These are phyloP conservation scores for Vultur gryphus DNA, from an alignment of 2,797 vertebrate species.

Conservation along the genomic window DNA sequence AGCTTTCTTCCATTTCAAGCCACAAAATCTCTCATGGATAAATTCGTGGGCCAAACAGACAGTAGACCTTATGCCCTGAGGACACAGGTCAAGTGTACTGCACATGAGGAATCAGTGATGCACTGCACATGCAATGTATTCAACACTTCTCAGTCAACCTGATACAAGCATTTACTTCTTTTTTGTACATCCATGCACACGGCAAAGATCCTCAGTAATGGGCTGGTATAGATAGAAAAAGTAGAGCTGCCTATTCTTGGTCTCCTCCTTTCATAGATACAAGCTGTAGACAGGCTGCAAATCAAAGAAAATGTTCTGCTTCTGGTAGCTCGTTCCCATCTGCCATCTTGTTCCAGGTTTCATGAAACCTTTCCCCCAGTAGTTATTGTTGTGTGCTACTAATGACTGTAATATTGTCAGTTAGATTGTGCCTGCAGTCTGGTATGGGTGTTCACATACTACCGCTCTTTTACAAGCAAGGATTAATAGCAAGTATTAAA, in stretches of 20 bases:
- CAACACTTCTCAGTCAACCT: neutral
- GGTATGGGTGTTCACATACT: neutral
- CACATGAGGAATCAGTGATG: neutral
- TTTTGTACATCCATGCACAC: neutral
- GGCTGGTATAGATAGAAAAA: neutral
- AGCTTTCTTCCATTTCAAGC: neutral
- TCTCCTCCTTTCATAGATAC: neutral
- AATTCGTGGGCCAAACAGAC: neutral
- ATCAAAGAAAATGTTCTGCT: neutral
- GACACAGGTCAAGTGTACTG: neutral
- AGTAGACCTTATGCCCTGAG: neutral
- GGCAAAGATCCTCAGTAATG: neutral
- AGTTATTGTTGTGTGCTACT: neutral
- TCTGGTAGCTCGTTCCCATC: neutral
- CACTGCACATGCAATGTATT: neutral
- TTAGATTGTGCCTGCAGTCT: neutral
- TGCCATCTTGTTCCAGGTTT: neutral
- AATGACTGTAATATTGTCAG: neutral
- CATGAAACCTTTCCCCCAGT: neutral
- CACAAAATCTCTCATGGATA: neutral
- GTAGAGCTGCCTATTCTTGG: neutral
- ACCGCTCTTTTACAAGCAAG: accelerated
- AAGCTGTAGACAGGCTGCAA: neutral
- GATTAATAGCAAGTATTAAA: neutral
- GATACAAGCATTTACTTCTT: neutral